Evolutionary conservation across 2,113 vertebrate genomes (phyloP), one percentile per base, ranked within the genome.

Genomic region (Tetrao urogallus): DNA sequence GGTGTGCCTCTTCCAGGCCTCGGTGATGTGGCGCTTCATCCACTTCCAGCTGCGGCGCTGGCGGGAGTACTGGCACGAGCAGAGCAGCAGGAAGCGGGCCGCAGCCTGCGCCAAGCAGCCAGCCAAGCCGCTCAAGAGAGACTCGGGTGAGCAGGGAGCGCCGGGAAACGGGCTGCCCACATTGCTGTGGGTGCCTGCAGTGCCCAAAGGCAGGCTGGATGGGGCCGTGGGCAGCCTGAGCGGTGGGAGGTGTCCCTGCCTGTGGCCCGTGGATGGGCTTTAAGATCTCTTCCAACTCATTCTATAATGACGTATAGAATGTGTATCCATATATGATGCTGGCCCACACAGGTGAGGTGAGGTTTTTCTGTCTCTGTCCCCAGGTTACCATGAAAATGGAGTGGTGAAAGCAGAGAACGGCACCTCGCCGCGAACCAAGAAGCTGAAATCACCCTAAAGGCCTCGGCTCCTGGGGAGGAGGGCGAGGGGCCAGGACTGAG

Each of bases 11-110:
- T 99, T 98, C 87, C 99, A 99, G 97, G 99, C 99, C 63, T 99
- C 98, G 98, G 98, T 99, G 80, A 99, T 99, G 97, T 99, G 99
- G 99, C 98, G 98, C 96, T 99, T 99, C 96, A 99, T 99, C 97
- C 98, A 98, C 93, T 99, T 99, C 96, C 99, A 99, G 98, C 97
- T 99, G 96, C 98, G 99, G 48, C 98, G 99, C 93, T 99, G 99
- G 98, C 98, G 99, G 38, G 99, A 99, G 64, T 98, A 98, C 96
- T 97, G 99, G 97, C 98, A 98, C 0, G 98, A 99, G 95, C 99
- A 99, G 97, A 99, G 97, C 13, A 96, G 98, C 21, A 98, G 98
- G 85, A 98, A 98, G 94, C 98, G 98, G 5, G 7, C 92, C 54
- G 66, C 89, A 1, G 74, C 96, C 1, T 60, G 95, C 48, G 86